phyloP scores from a whole-genome alignment of 2,888 invertebrate species.

The Agrochola circellaris region DNA sequence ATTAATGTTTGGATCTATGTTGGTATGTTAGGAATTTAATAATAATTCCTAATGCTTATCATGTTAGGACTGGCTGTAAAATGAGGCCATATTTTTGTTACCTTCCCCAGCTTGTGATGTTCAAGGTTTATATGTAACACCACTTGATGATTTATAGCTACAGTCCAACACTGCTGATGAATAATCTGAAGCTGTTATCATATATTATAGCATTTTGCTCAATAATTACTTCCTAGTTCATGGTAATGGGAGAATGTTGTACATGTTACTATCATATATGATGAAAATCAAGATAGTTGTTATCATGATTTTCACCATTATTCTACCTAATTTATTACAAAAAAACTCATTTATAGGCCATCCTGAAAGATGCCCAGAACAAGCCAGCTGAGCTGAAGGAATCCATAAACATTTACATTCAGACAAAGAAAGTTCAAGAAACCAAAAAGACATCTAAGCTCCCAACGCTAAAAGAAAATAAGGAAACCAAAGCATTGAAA shows the following conservation, averaged over 20 bases:
- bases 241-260: not conserved
- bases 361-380: conserved; percentile 78
- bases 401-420: conserved; percentile 70
- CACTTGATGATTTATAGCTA: not conserved
- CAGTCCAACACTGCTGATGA: not conserved
- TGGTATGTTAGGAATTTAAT: conserved; percentile 1
- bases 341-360: conserved; percentile 72
- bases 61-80: not conserved
- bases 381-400: conserved; percentile 79
- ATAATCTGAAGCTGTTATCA: not conserved
- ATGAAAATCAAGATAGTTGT: not conserved
- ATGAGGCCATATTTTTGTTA: conserved; percentile 2
- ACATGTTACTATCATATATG: not conserved
- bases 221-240: not conserved
- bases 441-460: conserved; percentile 76
- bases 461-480: conserved; percentile 76
- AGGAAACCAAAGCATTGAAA: conserved; percentile 73
- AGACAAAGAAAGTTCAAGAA: conserved; percentile 76
- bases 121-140: not conserved
- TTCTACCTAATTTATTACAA: not conserved
- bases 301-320: too few species aligned
- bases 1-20: not conserved
- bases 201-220: not conserved
- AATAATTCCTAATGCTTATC: conserved; percentile 17
- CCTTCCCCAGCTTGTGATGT: not conserved